Evolutionary conservation across 2,888 invertebrate genomes (phyloP).

Genomic region (Cosmia pyralina): DNA sequence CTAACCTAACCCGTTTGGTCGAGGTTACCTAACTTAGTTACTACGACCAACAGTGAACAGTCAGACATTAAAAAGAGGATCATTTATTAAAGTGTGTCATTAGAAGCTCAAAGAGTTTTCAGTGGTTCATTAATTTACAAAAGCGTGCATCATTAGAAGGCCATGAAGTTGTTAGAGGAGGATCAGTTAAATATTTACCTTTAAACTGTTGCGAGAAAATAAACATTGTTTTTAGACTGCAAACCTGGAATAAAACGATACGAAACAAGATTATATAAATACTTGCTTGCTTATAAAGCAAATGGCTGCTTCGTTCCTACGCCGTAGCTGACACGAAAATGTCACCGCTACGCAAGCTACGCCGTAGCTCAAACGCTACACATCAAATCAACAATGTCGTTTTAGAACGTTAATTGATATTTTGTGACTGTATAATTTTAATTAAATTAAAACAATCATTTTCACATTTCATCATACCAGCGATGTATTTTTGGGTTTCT

Average conservation of each 20-base stretch:
- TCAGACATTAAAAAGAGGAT: too few species aligned
- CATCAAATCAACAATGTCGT: conserved; percentile 19
- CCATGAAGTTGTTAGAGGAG: background rate
- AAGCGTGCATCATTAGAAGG: background rate
- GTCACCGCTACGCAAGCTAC: conserved; percentile 24
- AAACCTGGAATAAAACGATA: background rate
- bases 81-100: too few species aligned
- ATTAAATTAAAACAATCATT: conserved; percentile 31
- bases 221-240: too few species aligned
- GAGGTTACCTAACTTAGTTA: background rate
- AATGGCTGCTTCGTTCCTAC: conserved; percentile 8
- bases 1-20: background rate
- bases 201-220: background rate
- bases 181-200: background rate
- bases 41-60: too few species aligned
- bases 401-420: conserved; percentile 33
- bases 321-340: conserved; percentile 20
- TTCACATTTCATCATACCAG: conserved; percentile 28
- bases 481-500: conserved; percentile 29
- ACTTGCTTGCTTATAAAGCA: background rate
- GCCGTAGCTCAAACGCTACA: conserved; percentile 23
- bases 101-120: background rate
- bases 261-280: background rate
- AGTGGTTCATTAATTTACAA: background rate
- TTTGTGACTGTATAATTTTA: conserved; percentile 33